Evolutionary conservation across 2,797 vertebrate genomes (phyloP).

Genomic region (Betta splendens): DNA sequence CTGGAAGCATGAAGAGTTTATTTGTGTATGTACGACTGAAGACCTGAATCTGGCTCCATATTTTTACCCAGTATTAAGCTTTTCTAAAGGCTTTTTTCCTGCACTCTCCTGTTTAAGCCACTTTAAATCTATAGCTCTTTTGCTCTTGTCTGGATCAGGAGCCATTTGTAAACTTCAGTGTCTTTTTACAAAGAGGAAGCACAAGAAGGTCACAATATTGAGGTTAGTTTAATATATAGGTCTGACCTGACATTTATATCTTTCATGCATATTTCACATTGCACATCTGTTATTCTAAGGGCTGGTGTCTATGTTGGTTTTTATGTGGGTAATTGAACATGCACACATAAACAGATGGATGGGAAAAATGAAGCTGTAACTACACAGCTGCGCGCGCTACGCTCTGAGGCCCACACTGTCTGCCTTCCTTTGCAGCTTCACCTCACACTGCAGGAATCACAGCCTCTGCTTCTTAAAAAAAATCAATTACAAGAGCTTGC

Average conservation of each 20-base stretch:
- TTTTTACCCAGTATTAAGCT: too few species aligned
- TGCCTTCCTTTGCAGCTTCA: constrained; percentile 1
- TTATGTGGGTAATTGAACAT: background rate
- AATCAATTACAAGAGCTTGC: constrained; percentile 29
- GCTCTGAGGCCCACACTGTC: background rate
- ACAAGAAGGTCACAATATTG: background rate
- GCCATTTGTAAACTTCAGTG: too few species aligned
- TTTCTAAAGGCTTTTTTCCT: too few species aligned
- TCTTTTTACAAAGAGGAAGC: too few species aligned
- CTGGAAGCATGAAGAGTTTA: too few species aligned
- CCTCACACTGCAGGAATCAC: background rate
- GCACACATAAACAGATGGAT: background rate
- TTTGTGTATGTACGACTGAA: too few species aligned
- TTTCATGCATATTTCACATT: too few species aligned
- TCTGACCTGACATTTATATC: background rate
- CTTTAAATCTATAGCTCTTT: too few species aligned
- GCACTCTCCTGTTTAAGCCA: too few species aligned
- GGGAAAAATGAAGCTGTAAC: background rate
- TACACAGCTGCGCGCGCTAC: background rate
- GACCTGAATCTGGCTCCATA: too few species aligned
- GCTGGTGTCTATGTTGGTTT: background rate
- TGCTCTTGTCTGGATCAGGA: too few species aligned
- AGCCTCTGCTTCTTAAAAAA: constrained; percentile 1
- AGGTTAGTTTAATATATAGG: background rate
- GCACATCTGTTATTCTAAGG: background rate